Evolutionary conservation across 2,113 vertebrate species (phyloP).

Genomic region (Agapornis roseicollis): DNA sequence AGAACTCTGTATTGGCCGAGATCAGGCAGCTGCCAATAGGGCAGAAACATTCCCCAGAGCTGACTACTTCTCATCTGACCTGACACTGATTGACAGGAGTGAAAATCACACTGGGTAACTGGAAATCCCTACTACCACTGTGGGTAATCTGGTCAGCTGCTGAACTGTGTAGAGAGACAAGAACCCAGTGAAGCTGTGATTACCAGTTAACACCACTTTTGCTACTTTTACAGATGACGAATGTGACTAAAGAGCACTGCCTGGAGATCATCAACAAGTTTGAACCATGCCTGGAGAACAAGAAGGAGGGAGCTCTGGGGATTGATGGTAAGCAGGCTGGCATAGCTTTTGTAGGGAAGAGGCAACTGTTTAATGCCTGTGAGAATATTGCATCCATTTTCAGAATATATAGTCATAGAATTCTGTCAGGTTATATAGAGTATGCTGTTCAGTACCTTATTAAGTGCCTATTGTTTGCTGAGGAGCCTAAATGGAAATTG

Average conservation of each 20-base stretch:
- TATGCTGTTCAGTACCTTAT: not conserved
- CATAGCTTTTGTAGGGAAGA: not conserved
- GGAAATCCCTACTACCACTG: not conserved
- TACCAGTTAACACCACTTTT: not conserved
- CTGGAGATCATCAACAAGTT: slow-evolving; percentile 89
- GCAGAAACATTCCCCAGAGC: not conserved
- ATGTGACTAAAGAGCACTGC: slow-evolving; percentile 88
- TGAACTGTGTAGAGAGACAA: not conserved
- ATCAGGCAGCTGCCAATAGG: slow-evolving; percentile 37
- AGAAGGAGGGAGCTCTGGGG: slow-evolving; percentile 85
- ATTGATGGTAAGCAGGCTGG: slow-evolving; percentile 87
- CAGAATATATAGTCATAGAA: not conserved
- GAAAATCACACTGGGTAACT: slow-evolving; percentile 58
- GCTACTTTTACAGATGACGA: slow-evolving; percentile 81
- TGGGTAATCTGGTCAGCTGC: slow-evolving; percentile 18
- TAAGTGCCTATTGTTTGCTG: not conserved
- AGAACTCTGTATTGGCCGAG: not conserved
- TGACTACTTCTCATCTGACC: not conserved
- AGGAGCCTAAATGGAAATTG: not conserved
- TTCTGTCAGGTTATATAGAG: not conserved
- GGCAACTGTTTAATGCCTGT: not conserved
- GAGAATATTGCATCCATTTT: not conserved
- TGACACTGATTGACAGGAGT: slow-evolving; percentile 69
- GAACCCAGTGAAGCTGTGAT: not conserved
- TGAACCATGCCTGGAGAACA: slow-evolving; percentile 92